Base-by-base conservation (phyloP, 2,888 invertebrate species). In the Agriopis marginaria region DNA sequence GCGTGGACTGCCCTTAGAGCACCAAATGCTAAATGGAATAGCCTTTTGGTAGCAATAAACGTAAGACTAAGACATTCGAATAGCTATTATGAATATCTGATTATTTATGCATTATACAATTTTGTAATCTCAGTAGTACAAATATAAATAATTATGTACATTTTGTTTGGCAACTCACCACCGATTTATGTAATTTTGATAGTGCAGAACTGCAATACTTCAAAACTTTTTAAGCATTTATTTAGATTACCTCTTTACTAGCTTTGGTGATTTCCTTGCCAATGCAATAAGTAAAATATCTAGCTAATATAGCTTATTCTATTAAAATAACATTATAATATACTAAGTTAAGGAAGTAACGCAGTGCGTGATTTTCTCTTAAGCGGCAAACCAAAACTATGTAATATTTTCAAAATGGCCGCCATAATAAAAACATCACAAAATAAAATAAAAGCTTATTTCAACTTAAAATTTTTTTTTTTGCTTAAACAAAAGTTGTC, bases 181-280 rank as follows among this genome's bases (percentile, higher is more conserved):
- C 54, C 39, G 39, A 54, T 54, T 39, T 54, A 23, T 54, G n/a
- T 54, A 9, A 17, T 17, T 17, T 8, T 54, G 39, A 23, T 53
- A 12, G 32, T 12, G 11, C 51, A 23, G 23, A 11, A 53, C 12
- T 4, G 11, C 23, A 42, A 55, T 42, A 55, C 11, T 55, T 55
- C n/a, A 40, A 56, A 1, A 56, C 10, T 0, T 32, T n/a, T 11
- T 6, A 12, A 45, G 58, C 23, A 58, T 23, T 45, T 44, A 45
- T 44, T 17, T 12, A 56, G 49, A 17, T 44, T 64, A 58, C 50
- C 50, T 64, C 50, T 58, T 23, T 23, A 23, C 1, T 23, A 23
- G 17, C 17, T 23, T 17, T 23, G 23, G 45, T 32, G 45, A 42
- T 56, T 42, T 42, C 45, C 58, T 45, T 45, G 23, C 45, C 58